Evolutionary conservation across 1,140 invertebrate genomes (phyloP).

Genomic region (Hestina assimilis): DNA sequence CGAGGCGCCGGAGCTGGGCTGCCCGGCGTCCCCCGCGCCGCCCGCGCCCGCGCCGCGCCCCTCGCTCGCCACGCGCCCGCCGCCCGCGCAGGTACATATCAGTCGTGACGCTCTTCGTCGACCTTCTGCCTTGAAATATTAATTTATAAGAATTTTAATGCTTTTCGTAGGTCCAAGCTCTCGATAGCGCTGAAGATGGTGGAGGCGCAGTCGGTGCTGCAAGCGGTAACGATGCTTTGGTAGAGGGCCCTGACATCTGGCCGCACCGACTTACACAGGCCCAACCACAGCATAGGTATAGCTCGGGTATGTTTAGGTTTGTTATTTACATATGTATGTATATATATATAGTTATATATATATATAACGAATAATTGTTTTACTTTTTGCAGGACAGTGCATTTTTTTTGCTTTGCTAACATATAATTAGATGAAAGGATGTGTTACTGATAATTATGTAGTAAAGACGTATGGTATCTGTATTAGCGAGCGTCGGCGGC

Average conservation of each 20-base stretch:
- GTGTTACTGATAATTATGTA: no score
- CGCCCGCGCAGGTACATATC: not conserved
- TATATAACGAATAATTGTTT: no score
- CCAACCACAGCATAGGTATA: constrained; percentile 50
- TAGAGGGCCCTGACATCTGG: constrained; percentile 43
- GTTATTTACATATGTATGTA: not conserved
- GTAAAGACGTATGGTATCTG: not conserved
- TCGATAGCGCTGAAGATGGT: constrained; percentile 18
- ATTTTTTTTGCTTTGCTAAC: no score
- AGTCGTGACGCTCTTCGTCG: not conserved
- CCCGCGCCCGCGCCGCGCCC: constrained; percentile 18
- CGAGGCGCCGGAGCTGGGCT: constrained; percentile 89
- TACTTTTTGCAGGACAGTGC: no score
- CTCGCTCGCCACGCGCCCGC: constrained; percentile 14
- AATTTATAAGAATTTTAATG: not conserved
- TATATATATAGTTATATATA: not conserved
- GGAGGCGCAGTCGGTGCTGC: constrained; percentile 15
- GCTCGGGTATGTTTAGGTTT: constrained; percentile 20
- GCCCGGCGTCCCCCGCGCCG: constrained; percentile 79
- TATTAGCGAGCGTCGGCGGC: constrained; percentile 6
- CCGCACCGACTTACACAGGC: constrained; percentile 61
- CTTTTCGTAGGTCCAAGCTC: constrained; percentile 9
- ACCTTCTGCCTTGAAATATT: not conserved
- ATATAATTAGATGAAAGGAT: no score
- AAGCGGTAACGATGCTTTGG: constrained; percentile 14